A percentile compares a stretch with the other conserved stretches of the same genome.
Evolutionary conservation across 2,113 vertebrate genomes (phyloP).

Genomic region (Odontesthes bonariensis): DNA sequence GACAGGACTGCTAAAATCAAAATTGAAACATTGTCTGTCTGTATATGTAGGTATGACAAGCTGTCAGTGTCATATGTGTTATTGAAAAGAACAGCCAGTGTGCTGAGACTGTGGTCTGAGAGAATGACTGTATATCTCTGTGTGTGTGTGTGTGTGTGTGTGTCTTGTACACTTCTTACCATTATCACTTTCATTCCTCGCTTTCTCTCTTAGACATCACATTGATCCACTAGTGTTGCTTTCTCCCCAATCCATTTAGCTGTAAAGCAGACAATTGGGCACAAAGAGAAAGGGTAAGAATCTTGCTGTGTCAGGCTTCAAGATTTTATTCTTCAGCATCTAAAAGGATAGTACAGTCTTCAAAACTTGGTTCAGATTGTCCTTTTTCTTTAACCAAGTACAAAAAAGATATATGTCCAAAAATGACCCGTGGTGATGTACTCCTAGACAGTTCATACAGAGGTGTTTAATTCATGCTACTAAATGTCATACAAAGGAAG

Average conservation of each 20-base stretch:
- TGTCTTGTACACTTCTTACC: slow-evolving; percentile 17
- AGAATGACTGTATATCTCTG: slow-evolving; percentile 19
- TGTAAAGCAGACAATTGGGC: slow-evolving; percentile 44
- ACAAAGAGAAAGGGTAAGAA: slow-evolving; percentile 28
- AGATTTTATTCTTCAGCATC: neutral
- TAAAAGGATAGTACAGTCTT: neutral
- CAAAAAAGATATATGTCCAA: slow-evolving; percentile 1
- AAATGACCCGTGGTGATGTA: slow-evolving; percentile 13
- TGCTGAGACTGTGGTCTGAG: slow-evolving; percentile 36
- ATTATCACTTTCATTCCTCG: slow-evolving; percentile 54
- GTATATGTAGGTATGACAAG: slow-evolving; percentile 36
- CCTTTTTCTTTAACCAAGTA: neutral
- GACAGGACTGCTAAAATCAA: slow-evolving; percentile 62
- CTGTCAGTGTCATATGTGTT: slow-evolving; percentile 41
- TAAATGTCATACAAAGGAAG: neutral
- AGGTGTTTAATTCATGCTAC: slow-evolving; percentile 15
- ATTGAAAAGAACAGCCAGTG: slow-evolving; percentile 57
- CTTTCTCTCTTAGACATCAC: slow-evolving; percentile 37
- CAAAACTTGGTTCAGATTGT: neutral
- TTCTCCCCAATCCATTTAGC: slow-evolving; percentile 40
- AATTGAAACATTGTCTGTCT: slow-evolving; percentile 10
- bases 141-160: slow-evolving; percentile 14
- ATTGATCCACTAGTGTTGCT: slow-evolving; percentile 46
- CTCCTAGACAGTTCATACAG: slow-evolving; percentile 6
- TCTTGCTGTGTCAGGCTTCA: slow-evolving; percentile 21